Evolutionary conservation across 2,888 invertebrate genomes (phyloP), one percentile per base, ranked within the genome.

Genomic region (Dryomyza anilis): DNA sequence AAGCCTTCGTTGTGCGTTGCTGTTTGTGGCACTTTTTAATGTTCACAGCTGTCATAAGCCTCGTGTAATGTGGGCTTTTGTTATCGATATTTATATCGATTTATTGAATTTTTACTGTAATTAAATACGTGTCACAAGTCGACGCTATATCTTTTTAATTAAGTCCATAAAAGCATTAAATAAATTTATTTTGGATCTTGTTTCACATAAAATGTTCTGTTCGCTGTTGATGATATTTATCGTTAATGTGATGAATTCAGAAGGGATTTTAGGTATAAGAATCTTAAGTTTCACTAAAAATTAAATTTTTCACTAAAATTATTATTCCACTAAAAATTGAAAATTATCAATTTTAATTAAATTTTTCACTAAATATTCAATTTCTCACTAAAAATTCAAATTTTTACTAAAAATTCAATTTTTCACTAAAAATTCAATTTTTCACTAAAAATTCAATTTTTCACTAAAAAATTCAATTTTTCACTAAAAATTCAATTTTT

Each of bases 61-160:
- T 43, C 36, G 45, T 46, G 8, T 58, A 19, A 45, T 58, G 58
- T 58, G 45, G 58, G 46, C 45, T 46, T 16, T 46, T 46, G 25
- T 21, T 27, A 27, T 58, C 45, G 46, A 16, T 30, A 29, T 45
- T n/a, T 58, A 30, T 58, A 58, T 55, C 55, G 33, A 36, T 55
- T 55, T 55, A 55, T 58, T 16, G 58, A 29, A 58, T 58, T 58
- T 46, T n/a, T 46, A 46, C 5, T 27, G 46, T 46, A 33, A 58
- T 58, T 58, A 58, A 58, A 45, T 30, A 21, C 36, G 7, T n/a
- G 23, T 1, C 10, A 23, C n/a, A n/a, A n/a, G n/a, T 27, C 10
- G n/a, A 14, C 3, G n/a, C n/a, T n/a, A 12, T n/a, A 7, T 3
- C 14, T 7, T 52, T 27, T 52, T 29, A 52, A 52, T 52, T 52